A percentile compares a stretch with the other conserved stretches of the same genome.
Conservation (phyloP, 2,888 invertebrate species). For the Trimorus sp. region DNA sequence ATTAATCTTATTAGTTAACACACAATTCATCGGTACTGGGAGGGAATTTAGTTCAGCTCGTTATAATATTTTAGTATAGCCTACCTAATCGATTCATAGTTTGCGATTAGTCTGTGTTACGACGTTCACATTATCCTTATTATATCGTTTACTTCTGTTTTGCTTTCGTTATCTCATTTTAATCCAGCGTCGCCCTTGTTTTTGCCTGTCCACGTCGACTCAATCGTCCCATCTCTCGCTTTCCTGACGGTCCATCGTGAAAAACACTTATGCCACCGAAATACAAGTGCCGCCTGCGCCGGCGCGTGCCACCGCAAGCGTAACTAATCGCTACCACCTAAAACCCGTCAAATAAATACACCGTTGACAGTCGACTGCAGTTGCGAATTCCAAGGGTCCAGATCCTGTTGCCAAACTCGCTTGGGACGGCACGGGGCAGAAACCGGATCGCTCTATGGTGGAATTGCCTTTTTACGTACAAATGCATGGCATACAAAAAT, state of each 20-base stretch:
- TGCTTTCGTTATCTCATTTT: slow-evolving; percentile 29
- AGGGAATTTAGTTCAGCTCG: slow-evolving; percentile 78
- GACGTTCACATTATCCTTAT: slow-evolving; percentile 66
- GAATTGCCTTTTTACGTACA: too few species aligned
- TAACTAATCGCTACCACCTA: slow-evolving; percentile 65
- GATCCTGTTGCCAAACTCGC: slow-evolving; percentile 30
- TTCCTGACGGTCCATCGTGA: slow-evolving; percentile 58
- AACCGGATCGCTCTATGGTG: too few species aligned
- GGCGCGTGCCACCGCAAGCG: slow-evolving; percentile 65
- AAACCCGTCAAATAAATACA: slow-evolving; percentile 59
- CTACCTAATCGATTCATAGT: slow-evolving; percentile 74
- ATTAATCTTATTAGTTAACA: slow-evolving; percentile 80
- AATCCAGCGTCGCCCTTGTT: slow-evolving; percentile 19
- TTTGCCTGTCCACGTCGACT: too few species aligned
- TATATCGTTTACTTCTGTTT: slow-evolving; percentile 48
- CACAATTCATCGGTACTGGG: slow-evolving; percentile 79
- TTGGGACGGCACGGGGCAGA: too few species aligned
- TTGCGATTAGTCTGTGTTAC: slow-evolving; percentile 72
- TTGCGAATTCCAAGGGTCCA: slow-evolving; percentile 44
- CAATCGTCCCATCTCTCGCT: slow-evolving; percentile 6
- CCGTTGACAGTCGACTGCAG: slow-evolving; percentile 29
- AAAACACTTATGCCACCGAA: slow-evolving; percentile 67
- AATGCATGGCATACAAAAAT: too few species aligned
- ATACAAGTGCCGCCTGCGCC: slow-evolving; percentile 67
- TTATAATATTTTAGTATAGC: slow-evolving; percentile 73